Conservation (phyloP, 1,140 invertebrate species). For the Rhopalosiphum maidis region DNA sequence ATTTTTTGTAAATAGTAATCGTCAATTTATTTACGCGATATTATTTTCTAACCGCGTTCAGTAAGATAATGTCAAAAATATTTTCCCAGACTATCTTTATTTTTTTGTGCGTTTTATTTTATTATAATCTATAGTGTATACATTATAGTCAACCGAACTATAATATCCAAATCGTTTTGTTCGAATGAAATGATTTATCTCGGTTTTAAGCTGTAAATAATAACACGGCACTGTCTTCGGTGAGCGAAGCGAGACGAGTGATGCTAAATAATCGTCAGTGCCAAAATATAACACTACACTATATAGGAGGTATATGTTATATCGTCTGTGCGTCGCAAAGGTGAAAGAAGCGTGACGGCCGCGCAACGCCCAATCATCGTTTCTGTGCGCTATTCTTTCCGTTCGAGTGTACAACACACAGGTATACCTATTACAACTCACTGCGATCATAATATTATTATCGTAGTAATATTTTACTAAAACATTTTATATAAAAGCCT, state of each 20-base stretch:
- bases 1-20: no score
- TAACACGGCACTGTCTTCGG: background rate
- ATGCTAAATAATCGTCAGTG: background rate
- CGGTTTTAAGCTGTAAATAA: background rate
- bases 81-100: background rate
- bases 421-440: background rate
- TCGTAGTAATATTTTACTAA: background rate
- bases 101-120: background rate
- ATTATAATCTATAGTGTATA: background rate
- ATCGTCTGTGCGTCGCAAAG: background rate
- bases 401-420: background rate
- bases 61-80: background rate
- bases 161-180: background rate
- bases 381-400: background rate
- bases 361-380: background rate
- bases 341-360: background rate
- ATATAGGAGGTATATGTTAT: background rate
- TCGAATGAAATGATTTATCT: background rate
- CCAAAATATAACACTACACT: background rate
- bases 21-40: background rate
- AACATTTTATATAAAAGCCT: no score
- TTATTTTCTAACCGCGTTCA: background rate
- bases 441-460: background rate
- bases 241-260: slow-evolving; percentile 16
- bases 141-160: background rate